Evolutionary conservation across 53 echinoderm and acorn worm species (phyloP).

Genomic region (Hippasteria phrygiana): DNA sequence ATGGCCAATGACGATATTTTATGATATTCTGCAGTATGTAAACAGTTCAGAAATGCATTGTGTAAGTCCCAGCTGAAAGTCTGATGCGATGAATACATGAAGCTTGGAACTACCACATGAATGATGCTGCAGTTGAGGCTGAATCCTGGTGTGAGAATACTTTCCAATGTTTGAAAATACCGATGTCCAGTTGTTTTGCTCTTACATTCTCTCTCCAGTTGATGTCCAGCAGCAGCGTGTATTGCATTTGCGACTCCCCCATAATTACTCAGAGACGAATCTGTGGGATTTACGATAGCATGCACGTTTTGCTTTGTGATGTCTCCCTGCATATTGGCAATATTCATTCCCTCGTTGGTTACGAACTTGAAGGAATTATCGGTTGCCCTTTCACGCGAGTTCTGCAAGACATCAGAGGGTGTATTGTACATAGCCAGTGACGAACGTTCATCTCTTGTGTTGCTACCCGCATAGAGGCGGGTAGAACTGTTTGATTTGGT

Average conservation of each 20-base stretch:
- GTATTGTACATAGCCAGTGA: not conserved
- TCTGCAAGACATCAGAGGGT: not conserved
- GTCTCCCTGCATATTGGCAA: constrained; percentile 36
- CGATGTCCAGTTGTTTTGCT: not conserved
- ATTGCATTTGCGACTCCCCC: constrained; percentile 67
- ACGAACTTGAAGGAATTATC: constrained; percentile 6
- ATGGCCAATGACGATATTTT: constrained; percentile 29
- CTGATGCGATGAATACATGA: not conserved
- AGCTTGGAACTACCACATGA: constrained; percentile 39
- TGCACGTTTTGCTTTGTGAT: constrained; percentile 42
- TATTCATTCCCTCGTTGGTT: constrained; percentile 52
- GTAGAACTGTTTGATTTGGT: not conserved
- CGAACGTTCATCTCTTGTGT: not conserved
- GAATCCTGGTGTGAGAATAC: constrained; percentile 25
- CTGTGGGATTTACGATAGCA: constrained; percentile 62
- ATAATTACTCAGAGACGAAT: not conserved
- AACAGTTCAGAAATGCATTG: constrained; percentile 48
- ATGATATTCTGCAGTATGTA: not conserved
- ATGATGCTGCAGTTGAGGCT: not conserved
- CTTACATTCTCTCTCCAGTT: constrained; percentile 7
- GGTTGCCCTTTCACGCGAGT: not conserved
- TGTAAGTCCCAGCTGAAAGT: not conserved
- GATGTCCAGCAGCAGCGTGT: constrained; percentile 31
- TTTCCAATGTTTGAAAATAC: not conserved
- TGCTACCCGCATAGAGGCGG: not conserved